Conservation (phyloP, 2,888 invertebrate species). For the Trissolcus brochymenae region DNA sequence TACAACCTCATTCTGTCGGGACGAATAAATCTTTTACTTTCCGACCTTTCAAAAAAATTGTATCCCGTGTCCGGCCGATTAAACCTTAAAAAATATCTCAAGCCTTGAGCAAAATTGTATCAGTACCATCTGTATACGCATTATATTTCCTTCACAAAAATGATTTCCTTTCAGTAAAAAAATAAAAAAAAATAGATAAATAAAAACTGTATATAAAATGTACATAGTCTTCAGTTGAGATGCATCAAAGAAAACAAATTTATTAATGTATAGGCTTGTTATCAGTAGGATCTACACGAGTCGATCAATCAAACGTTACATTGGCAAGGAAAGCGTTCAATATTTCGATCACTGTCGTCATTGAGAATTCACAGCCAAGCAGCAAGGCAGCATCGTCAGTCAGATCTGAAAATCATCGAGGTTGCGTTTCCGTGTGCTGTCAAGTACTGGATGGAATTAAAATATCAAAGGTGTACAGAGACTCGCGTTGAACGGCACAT, state of each 20-base stretch:
- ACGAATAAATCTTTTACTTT: too few relatives aligned
- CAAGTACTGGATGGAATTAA: constrained; percentile 62
- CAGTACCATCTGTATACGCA: too few relatives aligned
- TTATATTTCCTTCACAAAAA: too few relatives aligned
- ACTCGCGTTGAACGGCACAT: constrained; percentile 21
- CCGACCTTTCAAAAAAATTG: too few relatives aligned
- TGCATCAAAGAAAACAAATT: neutral
- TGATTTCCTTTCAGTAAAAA: too few relatives aligned
- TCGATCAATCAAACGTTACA: constrained; percentile 19
- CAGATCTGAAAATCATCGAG: constrained; percentile 17
- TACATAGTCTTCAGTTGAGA: neutral
- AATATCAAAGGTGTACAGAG: constrained; percentile 67
- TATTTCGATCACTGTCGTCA: constrained; percentile 24
- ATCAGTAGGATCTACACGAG: constrained; percentile 10
- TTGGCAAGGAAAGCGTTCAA: constrained; percentile 11
- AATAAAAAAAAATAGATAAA: too few relatives aligned
- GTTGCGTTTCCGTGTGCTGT: constrained; percentile 43
- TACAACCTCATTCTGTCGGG: too few relatives aligned
- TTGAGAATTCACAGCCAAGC: constrained; percentile 8
- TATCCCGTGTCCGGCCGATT: too few relatives aligned
- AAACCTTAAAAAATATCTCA: too few relatives aligned
- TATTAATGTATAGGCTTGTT: constrained; percentile 6
- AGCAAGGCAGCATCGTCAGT: neutral
- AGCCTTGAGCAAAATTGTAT: too few relatives aligned
- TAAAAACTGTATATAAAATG: too few relatives aligned